A percentile compares a stretch with the other conserved stretches of the same genome.
Conservation (phyloP, 2,888 invertebrate species). For the Unio pictorum region DNA sequence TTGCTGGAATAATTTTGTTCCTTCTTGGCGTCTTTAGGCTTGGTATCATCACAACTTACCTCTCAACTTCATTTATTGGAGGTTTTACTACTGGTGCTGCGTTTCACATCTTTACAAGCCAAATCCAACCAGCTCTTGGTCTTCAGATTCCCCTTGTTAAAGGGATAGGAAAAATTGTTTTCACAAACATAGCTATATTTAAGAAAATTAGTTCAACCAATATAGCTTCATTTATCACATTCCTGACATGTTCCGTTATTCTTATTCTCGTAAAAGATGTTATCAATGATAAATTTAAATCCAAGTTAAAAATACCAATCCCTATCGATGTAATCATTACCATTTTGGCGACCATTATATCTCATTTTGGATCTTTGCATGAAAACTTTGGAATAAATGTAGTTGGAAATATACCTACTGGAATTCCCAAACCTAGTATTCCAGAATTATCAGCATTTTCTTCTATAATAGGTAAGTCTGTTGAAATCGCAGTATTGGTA, state of each 20-base stretch:
- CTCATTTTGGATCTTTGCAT: conserved; percentile 45
- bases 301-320: conserved; percentile 57
- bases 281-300: conserved; percentile 54
- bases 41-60: conserved; percentile 52
- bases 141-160: conserved; percentile 31
- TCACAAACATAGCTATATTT: conserved; percentile 77
- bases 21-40: conserved; percentile 41
- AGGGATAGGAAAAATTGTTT: conserved; percentile 43
- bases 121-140: conserved; percentile 44
- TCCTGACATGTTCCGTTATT: conserved; percentile 78
- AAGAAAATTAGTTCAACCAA: conserved; percentile 77
- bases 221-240: conserved; percentile 79
- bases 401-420: conserved; percentile 56
- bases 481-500: conserved; percentile 51
- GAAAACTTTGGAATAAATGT: conserved; percentile 35
- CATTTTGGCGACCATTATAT: conserved; percentile 52
- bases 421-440: conserved; percentile 52
- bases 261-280: conserved; percentile 75
- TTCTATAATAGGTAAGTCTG: conserved; percentile 29
- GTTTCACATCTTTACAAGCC: conserved; percentile 54
- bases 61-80: conserved; percentile 55
- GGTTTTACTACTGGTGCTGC: conserved; percentile 57
- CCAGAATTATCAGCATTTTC: conserved; percentile 27
- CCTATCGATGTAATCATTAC: conserved; percentile 66
- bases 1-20: conserved; percentile 43